These are phyloP conservation scores for Scaptomyza cyrtandrae DNA, from an alignment of 2,888 invertebrate genomes.

Conservation along the genomic window DNA sequence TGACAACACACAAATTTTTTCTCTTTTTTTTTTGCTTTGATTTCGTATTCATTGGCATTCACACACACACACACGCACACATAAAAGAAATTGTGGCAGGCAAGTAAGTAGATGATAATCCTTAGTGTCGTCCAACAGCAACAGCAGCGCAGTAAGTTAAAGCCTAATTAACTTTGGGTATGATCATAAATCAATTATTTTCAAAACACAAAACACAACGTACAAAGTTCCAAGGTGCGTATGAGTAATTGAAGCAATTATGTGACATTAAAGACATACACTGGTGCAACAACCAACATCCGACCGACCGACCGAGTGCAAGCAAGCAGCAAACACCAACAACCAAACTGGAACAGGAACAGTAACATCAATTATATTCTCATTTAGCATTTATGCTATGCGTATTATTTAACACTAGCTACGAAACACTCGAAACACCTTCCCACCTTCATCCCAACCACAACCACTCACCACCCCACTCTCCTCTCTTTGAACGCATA, in stretches of 20 bases:
- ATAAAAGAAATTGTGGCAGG: not conserved
- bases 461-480: no score
- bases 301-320: no score
- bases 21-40: conserved; percentile 57
- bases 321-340: conserved; percentile 5
- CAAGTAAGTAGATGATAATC: not conserved
- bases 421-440: not conserved
- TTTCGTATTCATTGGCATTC: conserved; percentile 56
- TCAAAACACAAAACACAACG: conserved; percentile 59
- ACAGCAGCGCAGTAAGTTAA: not conserved
- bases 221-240: conserved; percentile 52
- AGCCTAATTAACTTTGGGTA: not conserved
- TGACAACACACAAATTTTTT: conserved; percentile 24
- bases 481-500: not conserved
- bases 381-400: conserved; percentile 37
- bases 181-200: conserved; percentile 77
- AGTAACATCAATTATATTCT: conserved; percentile 40
- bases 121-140: not conserved
- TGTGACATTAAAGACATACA: conserved; percentile 55
- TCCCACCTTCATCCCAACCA: not conserved
- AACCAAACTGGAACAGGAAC: conserved; percentile 3
- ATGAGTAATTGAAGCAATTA: conserved; percentile 69
- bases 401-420: conserved; percentile 37
- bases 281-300: conserved; percentile 20
- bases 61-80: not conserved